phyloP scores from a whole-genome alignment of 1,140 invertebrate species.

The Lepeophtheirus salmonis region DNA sequence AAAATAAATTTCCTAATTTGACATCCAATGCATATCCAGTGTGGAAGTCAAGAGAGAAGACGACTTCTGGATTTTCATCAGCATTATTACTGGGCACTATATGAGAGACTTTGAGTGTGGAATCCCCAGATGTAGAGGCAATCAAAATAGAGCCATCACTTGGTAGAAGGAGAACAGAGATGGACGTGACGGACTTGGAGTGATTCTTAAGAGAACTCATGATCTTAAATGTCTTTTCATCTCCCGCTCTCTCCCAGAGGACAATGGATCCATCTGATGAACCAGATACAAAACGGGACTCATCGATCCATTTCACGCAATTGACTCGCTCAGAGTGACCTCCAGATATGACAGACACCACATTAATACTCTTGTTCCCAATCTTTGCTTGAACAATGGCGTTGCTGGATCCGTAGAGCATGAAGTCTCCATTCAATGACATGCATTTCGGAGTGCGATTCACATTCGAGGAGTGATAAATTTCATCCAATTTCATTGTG shows the following conservation, averaged over 20 bases:
- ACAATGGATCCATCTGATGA: background rate
- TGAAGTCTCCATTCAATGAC: background rate
- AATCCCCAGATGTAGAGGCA: conserved; percentile 3
- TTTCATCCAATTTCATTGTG: conserved; percentile 4
- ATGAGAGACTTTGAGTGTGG: background rate
- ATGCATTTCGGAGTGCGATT: background rate
- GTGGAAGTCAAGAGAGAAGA: background rate
- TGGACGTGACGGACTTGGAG: background rate
- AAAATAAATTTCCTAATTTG: background rate
- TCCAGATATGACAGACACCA: background rate
- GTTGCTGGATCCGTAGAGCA: conserved; percentile 8
- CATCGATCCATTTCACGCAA: conserved; percentile 1
- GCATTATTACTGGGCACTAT: background rate
- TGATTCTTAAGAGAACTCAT: background rate
- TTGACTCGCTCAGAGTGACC: conserved; percentile 1
- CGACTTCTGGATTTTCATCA: background rate
- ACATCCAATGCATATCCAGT: conserved; percentile 4
- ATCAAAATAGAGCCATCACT: background rate
- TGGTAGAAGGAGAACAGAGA: background rate
- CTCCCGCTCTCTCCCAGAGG: background rate
- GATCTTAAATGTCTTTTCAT: background rate
- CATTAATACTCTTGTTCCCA: background rate
- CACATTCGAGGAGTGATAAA: background rate
- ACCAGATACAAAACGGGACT: conserved; percentile 2
- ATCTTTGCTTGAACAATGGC: background rate